Evolutionary conservation across 2,113 vertebrate genomes (phyloP).

Genomic region (Cyanocitta stelleri): DNA sequence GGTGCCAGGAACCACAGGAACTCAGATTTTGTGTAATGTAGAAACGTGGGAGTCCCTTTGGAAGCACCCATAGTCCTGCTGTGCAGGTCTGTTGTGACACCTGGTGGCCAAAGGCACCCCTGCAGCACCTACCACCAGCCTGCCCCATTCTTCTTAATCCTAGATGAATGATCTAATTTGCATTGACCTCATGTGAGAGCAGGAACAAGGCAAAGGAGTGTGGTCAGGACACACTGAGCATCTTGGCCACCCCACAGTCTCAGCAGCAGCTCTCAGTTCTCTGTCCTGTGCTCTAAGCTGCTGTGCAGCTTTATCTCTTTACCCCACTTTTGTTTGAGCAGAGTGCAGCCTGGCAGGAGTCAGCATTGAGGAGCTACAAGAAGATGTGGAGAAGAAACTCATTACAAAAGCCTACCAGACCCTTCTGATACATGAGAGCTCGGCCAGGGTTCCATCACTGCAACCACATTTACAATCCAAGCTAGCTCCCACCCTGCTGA

Average conservation of each 20-base stretch:
- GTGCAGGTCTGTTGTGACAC: neutral
- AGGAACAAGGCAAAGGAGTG: neutral
- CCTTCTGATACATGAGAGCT: neutral
- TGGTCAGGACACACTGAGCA: neutral
- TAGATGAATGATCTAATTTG: neutral
- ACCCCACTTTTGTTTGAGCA: neutral
- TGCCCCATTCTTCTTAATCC: neutral
- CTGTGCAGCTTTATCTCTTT: neutral
- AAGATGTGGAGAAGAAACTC: neutral
- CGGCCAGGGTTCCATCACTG: neutral
- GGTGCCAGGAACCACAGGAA: neutral
- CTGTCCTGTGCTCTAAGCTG: neutral
- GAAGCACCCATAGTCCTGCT: neutral
- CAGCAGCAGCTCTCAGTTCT: neutral
- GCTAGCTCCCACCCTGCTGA: neutral
- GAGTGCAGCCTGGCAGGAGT: neutral
- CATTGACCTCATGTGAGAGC: neutral
- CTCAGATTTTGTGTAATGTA: neutral
- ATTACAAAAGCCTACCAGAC: neutral
- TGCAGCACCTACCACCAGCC: neutral
- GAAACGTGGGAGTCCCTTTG: neutral
- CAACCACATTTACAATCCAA: neutral
- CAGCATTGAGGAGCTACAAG: neutral
- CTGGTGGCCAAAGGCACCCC: constrained; percentile 11
- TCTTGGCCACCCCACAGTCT: neutral